These are phyloP conservation scores for Tridacna gigas DNA, from an alignment of 2,888 invertebrate species.

Conservation along the genomic window DNA sequence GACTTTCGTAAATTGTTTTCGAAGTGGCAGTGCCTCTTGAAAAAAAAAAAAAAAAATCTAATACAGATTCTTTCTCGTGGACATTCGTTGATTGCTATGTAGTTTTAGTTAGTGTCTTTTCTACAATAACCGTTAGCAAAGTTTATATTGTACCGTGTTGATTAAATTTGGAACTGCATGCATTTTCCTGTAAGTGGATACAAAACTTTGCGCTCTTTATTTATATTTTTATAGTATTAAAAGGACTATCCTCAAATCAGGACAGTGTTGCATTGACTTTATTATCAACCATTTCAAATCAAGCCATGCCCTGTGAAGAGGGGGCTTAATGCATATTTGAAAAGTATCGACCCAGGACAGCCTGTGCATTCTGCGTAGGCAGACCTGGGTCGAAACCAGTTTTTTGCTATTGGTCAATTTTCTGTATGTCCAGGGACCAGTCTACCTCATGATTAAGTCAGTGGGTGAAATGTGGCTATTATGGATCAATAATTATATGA, in stretches of 20 bases:
- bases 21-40: neutral
- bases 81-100: neutral
- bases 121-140: neutral
- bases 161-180: slow-evolving; percentile 16
- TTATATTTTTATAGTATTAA: slow-evolving; percentile 29
- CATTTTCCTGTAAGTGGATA: slow-evolving; percentile 6
- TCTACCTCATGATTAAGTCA: no score
- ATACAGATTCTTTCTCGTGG: neutral
- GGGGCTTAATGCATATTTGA: no score
- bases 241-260: neutral
- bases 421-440: no score
- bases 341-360: no score
- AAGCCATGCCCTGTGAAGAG: no score
- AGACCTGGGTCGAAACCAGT: no score
- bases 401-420: no score
- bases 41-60: neutral
- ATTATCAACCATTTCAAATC: neutral
- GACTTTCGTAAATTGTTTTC: neutral
- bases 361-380: no score
- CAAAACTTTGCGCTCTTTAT: slow-evolving; percentile 20
- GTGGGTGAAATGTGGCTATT: no score
- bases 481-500: no score
- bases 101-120: neutral
- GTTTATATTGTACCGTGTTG: neutral
- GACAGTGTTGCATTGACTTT: neutral